Base-by-base conservation (phyloP, 2,113 vertebrate species). In the Danionella cerebrum region DNA sequence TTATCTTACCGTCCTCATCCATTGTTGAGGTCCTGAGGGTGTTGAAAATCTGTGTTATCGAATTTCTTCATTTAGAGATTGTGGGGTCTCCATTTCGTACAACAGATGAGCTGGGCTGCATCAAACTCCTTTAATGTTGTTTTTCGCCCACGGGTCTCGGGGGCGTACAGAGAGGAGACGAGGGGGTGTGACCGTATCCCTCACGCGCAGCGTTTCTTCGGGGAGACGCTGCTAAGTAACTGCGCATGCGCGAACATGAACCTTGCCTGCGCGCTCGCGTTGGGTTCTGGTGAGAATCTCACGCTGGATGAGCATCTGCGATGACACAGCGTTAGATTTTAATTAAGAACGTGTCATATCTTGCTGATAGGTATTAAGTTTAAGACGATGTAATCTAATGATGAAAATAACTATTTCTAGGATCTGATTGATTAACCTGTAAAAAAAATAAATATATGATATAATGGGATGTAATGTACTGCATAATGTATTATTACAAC, bases 141-240 rank as follows among this genome's bases (percentile, higher is more conserved):
- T 62, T 21, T 47, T 72, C 48, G 54, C 64, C 63, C 45, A 42
- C 54, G 63, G 27, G 36, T 67, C 19, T 36, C 21, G 47, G 44
- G 38, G 64, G 70, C 64, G 69, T 64, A 71, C 45, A 44, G 48
- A 44, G 54, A 52, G 21, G 42, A 66, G 54, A 47, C 24, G 39
- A 69, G 69, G 58, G 47, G 64, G 64, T 67, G 69, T 72, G 64
- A 59, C 64, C 58, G 64, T 50, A 18, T 60, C 25, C 53, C 45
- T 67, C 19, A 3, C 9, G 13, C 65, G 57, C 47, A 59, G 66
- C 52, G 41, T 47, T 39, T 62, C 18, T 41, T 24, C 13, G 21
- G 63, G 44, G 53, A 38, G 16, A 51, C n/a, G n/a, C n/a, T 50
- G 62, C 76, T 76, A 78, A 72, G 80, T 75, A 80, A 84, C 79